These are phyloP conservation scores for Muraenolepis orangiensis DNA, from an alignment of 2,797 vertebrate species.

Conservation along the genomic window DNA sequence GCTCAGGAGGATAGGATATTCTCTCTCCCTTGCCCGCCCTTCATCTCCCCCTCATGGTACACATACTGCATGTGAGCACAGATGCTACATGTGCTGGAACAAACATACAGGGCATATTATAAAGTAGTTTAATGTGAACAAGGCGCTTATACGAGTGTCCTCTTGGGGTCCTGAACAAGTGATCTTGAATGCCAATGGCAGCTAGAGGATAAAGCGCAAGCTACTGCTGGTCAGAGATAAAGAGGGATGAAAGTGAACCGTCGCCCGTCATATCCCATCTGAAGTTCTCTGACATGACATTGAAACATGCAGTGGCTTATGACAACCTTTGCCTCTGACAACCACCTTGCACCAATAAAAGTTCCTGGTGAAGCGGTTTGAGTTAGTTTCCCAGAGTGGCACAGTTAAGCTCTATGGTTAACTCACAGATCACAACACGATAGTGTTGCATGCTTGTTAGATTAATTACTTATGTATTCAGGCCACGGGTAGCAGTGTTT, in stretches of 20 bases:
- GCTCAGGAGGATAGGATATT: not conserved
- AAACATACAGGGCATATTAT: not conserved
- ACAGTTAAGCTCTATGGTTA: not conserved
- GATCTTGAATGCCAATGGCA: constrained; percentile 34
- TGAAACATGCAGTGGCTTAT: constrained; percentile 20
- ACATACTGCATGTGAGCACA: not conserved
- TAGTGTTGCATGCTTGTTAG: not conserved
- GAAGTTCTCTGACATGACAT: constrained; percentile 28
- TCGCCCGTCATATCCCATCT: not conserved
- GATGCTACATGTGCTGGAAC: too few species aligned
- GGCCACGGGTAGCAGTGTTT: constrained; percentile 7
- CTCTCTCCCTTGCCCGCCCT: too few species aligned
- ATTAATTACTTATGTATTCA: constrained; percentile 11
- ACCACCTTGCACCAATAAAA: constrained; percentile 13
- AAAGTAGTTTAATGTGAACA: constrained; percentile 7
- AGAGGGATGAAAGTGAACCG: constrained; percentile 26
- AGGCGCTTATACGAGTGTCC: constrained; percentile 5
- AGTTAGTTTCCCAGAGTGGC: not conserved
- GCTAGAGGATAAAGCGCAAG: constrained; percentile 20
- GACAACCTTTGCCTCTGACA: constrained; percentile 9
- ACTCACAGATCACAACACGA: not conserved
- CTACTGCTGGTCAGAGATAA: constrained; percentile 25
- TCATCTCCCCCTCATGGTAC: not conserved
- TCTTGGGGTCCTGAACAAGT: constrained; percentile 16
- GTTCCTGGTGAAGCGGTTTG: not conserved